These are phyloP conservation scores for Pyrocoelia pectoralis DNA, from an alignment of 2,888 invertebrate species.

Conservation along the genomic window DNA sequence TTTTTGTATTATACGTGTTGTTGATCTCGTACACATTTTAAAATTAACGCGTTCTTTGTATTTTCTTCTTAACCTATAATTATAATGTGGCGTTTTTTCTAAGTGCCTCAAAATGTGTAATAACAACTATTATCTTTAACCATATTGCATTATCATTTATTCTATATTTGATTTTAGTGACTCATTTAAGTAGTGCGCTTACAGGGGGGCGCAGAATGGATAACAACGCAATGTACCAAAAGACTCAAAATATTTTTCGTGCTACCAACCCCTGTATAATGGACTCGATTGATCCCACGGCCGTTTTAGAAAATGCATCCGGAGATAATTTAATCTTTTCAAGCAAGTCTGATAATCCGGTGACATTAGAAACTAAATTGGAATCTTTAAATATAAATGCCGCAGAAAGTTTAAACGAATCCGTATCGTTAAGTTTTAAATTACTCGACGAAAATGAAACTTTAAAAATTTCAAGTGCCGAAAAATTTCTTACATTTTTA, in stretches of 20 bases:
- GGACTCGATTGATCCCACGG: constrained; percentile 48
- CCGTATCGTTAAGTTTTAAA: constrained; percentile 60
- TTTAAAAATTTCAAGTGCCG: constrained; percentile 65
- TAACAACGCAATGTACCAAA: constrained; percentile 39
- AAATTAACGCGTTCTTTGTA: neutral
- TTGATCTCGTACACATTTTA: constrained; percentile 1
- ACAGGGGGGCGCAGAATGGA: constrained; percentile 42
- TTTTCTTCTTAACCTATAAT: constrained; percentile 10
- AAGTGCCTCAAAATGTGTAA: neutral
- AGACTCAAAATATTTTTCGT: constrained; percentile 29
- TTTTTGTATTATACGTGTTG: constrained; percentile 12
- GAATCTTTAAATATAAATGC: constrained; percentile 40
- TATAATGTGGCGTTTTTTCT: neutral
- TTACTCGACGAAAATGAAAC: constrained; percentile 70
- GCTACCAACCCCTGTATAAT: constrained; percentile 48
- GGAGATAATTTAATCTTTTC: constrained; percentile 24
- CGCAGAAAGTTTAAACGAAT: constrained; percentile 32
- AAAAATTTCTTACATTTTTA: constrained; percentile 63
- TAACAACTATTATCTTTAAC: neutral
- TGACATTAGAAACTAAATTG: constrained; percentile 29
- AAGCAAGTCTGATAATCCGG: constrained; percentile 18
- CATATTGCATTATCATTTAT: constrained; percentile 13
- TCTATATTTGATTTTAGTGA: constrained; percentile 46
- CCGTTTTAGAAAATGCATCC: constrained; percentile 36
- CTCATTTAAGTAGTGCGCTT: constrained; percentile 43